phyloP scores from a whole-genome alignment of 2,888 invertebrate species.

The Drosophila parthenogenetica region DNA sequence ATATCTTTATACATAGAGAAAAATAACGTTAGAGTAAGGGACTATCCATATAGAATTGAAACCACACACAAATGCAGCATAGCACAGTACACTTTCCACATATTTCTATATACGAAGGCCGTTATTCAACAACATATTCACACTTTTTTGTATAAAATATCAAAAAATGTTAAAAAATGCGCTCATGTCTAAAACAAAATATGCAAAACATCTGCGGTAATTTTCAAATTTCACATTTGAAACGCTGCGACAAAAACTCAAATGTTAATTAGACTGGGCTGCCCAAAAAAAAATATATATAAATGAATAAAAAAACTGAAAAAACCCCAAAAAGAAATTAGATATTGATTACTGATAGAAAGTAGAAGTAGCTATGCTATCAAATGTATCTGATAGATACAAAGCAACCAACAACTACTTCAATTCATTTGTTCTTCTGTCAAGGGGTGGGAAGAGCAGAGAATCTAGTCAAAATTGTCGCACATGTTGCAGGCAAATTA shows the following conservation, averaged over 20 bases:
- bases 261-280: slow-evolving; percentile 56
- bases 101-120: background rate
- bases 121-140: slow-evolving; percentile 30
- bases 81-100: slow-evolving; percentile 22
- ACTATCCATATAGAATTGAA: slow-evolving; percentile 4
- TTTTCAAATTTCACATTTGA: slow-evolving; percentile 16
- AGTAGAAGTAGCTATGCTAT: background rate
- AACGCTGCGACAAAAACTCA: slow-evolving; percentile 21
- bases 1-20: background rate
- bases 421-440: background rate
- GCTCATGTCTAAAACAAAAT: slow-evolving; percentile 55
- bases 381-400: slow-evolving; percentile 5
- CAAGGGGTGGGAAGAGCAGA: background rate
- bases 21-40: background rate
- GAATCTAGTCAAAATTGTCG: slow-evolving; percentile 48
- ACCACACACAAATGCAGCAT: slow-evolving; percentile 4
- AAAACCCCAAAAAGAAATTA: slow-evolving; percentile 21
- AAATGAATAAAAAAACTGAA: slow-evolving; percentile 17
- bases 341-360: background rate
- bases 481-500: slow-evolving; percentile 65
- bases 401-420: slow-evolving; percentile 6
- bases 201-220: slow-evolving; percentile 21
- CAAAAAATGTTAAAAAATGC: slow-evolving; percentile 67
- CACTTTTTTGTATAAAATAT: slow-evolving; percentile 49
- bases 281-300: slow-evolving; percentile 28